Evolutionary conservation across 2,797 vertebrate species (phyloP), one percentile per base, ranked within the genome.

Genomic region (Falco peregrinus): DNA sequence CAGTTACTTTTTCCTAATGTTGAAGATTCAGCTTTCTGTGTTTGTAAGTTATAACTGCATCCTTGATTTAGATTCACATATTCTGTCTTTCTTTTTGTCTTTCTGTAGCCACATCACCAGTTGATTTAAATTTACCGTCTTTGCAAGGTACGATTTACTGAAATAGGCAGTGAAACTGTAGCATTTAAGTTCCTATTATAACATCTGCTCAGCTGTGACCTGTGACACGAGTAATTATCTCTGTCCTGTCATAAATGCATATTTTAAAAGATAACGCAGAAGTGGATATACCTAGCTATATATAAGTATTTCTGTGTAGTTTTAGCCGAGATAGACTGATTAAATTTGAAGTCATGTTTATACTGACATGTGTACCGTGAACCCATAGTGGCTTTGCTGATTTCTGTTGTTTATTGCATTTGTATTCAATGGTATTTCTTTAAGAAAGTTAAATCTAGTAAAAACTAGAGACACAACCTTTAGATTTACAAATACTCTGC

Each of bases 101-200:
- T 90, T 90, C 96, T 97, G 35, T 97, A 98, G 98, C 96, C 11
- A 61, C 98, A 76, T 97, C 98, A 95, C 96, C 97, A 93, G 95
- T 93, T 97, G 96, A 96, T 96, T 97, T 97, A 96, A 97, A 64
- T 97, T 97, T 98, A 50, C 95, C 97, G 4, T 95, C 97, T 95
- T 95, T 98, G 71, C 97, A 96, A 97, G 98, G 98, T 98, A 97
- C 21, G 97, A 92, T 68, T 75, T 89, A 41, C 53, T 69, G 96
- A 95, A 95, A 76, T 26, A 84, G 56, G 53, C 2, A 6, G 50
- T 85, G 79, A 87, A 95, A 76, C 47, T 65, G n/a, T 84, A 54
- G 67, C 64, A 43, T 54, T 71, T 79, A 14, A 0, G 0, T 60
- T 91, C 15, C 14, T 77, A 2, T 67, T 45, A 12, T 16, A 91